Base-by-base conservation (phyloP, 2,113 vertebrate species). In the Toxotes jaculatrix region DNA sequence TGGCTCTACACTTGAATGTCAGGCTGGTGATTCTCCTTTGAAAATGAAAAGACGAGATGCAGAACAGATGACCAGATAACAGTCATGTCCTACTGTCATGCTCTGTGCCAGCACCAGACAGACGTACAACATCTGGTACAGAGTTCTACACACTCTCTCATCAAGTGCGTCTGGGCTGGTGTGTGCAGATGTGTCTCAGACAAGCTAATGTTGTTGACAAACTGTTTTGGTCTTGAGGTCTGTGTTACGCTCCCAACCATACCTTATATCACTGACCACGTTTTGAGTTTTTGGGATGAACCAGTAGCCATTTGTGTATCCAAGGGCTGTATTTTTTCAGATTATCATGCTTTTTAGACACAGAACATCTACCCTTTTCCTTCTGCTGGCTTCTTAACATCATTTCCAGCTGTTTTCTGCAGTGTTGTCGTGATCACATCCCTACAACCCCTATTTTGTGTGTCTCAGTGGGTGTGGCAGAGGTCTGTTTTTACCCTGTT, bases 341-440 rank as follows among this genome's bases (percentile, higher is more conserved):
- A 67, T 61, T 80, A 56, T 77, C 74, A 9, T 57, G 64, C 67
- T 27, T 66, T 66, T 85, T 69, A 55, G 47, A 80, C 60, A 61
- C 2, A 11, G 38, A 47, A 31, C 42, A 72, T 84, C 55, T 36
- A 10, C 82, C 66, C 34, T 53, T 70, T 82, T 51, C 57, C 74
- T 49, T 72, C 63, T 63, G 21, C 38, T 42, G 53, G 31, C 49
- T 51, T 55, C 42, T 27, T 67, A 65, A 86, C 56, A 77, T 72
- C 43, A 64, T 85, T 86, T 80, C 77, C 86, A 87, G 74, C 74
- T 87, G 74, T 85, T 85, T 87, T 27, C 32, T 56, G 8, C 14
- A 60, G n/a, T 85, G 77, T 83, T 64, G 74, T 73, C 77, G 59
- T 47, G 69, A 79, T 82, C 66, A 23, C 84, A 61, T 83, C 40